Percentiles rank a stretch among this genome's conserved stretches.
phyloP scores from a whole-genome alignment of 2,888 invertebrate genomes.

The Lepidonotus clava region DNA sequence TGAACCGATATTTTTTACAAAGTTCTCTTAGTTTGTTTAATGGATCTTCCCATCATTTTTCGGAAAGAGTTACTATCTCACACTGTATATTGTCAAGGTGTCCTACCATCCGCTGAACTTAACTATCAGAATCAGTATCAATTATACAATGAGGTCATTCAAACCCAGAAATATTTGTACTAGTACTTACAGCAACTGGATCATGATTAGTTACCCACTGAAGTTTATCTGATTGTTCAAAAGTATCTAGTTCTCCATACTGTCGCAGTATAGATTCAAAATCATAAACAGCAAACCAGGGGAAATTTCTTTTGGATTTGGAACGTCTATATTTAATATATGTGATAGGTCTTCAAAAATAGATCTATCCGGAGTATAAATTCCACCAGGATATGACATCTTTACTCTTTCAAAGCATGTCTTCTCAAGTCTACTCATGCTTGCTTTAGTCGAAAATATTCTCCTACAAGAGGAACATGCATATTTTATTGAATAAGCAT shows the following conservation, averaged over 20 bases:
- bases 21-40: not conserved
- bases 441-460: not conserved
- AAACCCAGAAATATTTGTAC: not conserved
- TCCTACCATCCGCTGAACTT: not conserved
- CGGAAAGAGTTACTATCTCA: not conserved
- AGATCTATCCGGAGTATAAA: not conserved
- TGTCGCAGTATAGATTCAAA: slow-evolving; percentile 4
- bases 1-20: not conserved
- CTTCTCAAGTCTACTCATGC: not conserved
- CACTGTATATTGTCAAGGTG: not conserved
- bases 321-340: no score
- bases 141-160: not conserved
- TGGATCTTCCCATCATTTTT: not conserved
- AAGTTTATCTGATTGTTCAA: no score
- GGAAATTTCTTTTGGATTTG: not conserved
- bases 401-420: not conserved
- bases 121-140: not conserved
- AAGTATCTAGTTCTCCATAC: no score
- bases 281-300: slow-evolving; percentile 7
- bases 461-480: not conserved
- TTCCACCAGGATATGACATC: slow-evolving; percentile 8
- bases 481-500: not conserved
- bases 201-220: not conserved
- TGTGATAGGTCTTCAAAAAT: slow-evolving; percentile 36
- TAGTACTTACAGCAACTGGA: not conserved